Evolutionary conservation across 2,113 vertebrate species (phyloP), one percentile per base, ranked within the genome.

Genomic region (Strigops habroptila): DNA sequence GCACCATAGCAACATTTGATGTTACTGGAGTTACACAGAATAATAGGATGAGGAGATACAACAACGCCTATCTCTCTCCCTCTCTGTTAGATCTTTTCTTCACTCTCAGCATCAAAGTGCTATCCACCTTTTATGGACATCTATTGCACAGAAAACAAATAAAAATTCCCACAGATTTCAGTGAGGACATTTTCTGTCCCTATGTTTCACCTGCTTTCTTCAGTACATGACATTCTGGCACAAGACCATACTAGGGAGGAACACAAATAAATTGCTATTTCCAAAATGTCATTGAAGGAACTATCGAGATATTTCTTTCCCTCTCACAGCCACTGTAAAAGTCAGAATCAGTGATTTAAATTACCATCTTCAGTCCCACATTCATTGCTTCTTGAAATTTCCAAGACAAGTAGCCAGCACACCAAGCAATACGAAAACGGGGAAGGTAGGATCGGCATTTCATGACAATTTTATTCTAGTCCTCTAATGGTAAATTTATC

Each of bases 1-100:
- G 97, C 97, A 96, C 98, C 97, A 97, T 97, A 94, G 98, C 97
- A 98, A 98, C 98, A 88, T 55, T 21, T 90, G 88, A 71, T 92
- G 97, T 94, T 97, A 95, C 59, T 69, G 81, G 84, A 91, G 77
- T 51, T 91, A 95, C 95, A 91, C 82, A 78, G n/a, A 91, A 77
- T 78, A 92, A 71, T 15, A 65, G 7, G 19, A 59, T 23, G 46
- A 91, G 41, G 30, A 81, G 51, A 43, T 16, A 39, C 22, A 73
- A 22, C 39, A 24, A 13, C 1, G 6, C 12, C 27, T 74, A 16
- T 43, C 19, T 46, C 31, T 24, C 16, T 30, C 16, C 22, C 18
- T 65, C 55, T 69, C 65, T 4, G 1, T 49, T 78, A 31, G 37
- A 23, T 70, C 24, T 80, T 41, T 62, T 69, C 28, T 28, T 92